Conservation (phyloP, 2,888 invertebrate genomes). For the Tridacna gigas region DNA sequence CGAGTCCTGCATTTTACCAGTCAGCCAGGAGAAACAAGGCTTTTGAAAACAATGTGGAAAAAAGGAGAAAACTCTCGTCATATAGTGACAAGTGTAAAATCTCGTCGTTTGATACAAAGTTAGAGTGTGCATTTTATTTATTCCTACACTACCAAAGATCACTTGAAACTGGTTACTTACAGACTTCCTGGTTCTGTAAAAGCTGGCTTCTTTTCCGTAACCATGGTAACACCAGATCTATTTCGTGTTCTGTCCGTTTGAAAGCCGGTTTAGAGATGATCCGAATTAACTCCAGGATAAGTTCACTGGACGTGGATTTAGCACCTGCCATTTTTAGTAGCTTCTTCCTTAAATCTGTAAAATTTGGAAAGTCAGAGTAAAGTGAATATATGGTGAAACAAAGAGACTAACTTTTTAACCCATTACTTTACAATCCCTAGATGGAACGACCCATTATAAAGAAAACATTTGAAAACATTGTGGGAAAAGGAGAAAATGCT, state of each 20-base stretch:
- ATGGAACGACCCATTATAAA: not conserved
- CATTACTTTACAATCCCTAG: not conserved
- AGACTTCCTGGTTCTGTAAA: slow-evolving; percentile 67
- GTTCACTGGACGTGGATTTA: slow-evolving; percentile 50
- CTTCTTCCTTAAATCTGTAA: too few species aligned
- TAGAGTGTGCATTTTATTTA: too few species aligned
- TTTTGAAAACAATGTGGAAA: too few species aligned
- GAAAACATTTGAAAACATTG: not conserved
- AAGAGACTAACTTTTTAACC: not conserved
- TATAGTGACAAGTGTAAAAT: too few species aligned
- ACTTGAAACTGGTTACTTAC: slow-evolving; percentile 56
- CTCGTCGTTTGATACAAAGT: too few species aligned
- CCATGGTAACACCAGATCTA: slow-evolving; percentile 76
- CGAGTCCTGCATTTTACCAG: too few species aligned
- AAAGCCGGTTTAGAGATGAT: slow-evolving; percentile 73
- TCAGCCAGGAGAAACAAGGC: too few species aligned
- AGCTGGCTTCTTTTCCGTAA: slow-evolving; percentile 74
- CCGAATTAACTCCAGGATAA: slow-evolving; percentile 67
- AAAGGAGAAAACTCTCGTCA: too few species aligned
- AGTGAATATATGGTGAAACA: not conserved
- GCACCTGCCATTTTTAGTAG: not conserved
- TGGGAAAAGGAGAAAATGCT: not conserved
- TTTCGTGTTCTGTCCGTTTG: slow-evolving; percentile 66
- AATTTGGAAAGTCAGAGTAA: not conserved
- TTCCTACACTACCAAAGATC: too few species aligned